Base-by-base conservation (phyloP, 2,113 vertebrate species). In the Daubentonia madagascariensis region DNA sequence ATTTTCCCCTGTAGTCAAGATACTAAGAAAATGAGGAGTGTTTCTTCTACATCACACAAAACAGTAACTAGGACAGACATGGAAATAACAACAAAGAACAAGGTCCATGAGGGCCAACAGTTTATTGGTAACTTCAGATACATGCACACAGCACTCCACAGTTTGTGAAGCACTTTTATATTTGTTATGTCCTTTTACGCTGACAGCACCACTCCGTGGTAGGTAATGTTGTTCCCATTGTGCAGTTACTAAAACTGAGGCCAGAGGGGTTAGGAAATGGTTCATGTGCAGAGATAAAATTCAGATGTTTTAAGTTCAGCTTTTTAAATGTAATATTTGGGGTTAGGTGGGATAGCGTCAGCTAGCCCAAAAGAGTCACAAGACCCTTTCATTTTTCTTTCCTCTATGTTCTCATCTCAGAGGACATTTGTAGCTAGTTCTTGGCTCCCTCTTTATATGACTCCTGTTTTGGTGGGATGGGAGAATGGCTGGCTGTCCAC, bases 1-100 rank as follows among this genome's bases (percentile, higher is more conserved):
- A 97, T 95, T 97, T 97, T 57, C 76, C 50, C 89, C 90, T 80
- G 43, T 90, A 90, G 95, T 96, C 43, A 75, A 83, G 90, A 94
- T 37, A 97, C 73, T 89, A 79, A 94, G 91, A 84, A 95, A 94
- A 89, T 25, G 67, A 95, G 25, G 48, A 86, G 12, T 22, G 8
- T 40, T 94, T 94, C 54, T 75, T 89, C 80, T 94, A 37, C 14
- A 61, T 83, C 63, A 37, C 73, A 84, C n/a, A 93, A 61, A 92
- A 88, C 45, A 89, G 52, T 89, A 92, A 89, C 81, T 9, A 68
- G 79, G 45, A 45, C 48, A 70, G 70, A 75, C 32, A 28, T 52
- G 17, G 28, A 84, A 84, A 87, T 23, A 13, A 18, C 7, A 63
- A 17, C 16, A 17, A 89, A 37, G 85, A 79, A 72, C 9, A 23